Conservation (phyloP, 2,888 invertebrate genomes). For the Iselma pallidipennis region DNA sequence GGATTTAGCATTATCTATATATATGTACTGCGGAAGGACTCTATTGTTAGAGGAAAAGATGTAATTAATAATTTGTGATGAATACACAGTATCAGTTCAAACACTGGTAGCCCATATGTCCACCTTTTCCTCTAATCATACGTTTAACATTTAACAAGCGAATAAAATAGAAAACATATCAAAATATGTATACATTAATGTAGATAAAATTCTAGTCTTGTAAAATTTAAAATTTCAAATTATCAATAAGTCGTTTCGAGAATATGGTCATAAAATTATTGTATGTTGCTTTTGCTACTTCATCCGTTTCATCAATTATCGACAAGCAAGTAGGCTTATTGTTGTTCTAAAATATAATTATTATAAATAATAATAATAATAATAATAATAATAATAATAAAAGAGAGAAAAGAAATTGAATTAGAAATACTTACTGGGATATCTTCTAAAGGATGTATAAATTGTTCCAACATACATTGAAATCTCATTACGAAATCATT, state of each 20-base stretch:
- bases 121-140: no score
- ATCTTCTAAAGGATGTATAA: neutral
- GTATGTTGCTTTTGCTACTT: neutral
- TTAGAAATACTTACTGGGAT: neutral
- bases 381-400: no score
- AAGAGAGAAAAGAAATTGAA: neutral
- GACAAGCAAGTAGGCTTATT: neutral
- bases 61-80: no score
- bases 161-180: no score
- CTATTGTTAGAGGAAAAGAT: no score
- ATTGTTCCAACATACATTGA: neutral
- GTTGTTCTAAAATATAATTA: neutral
- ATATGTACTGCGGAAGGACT: no score
- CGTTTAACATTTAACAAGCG: no score
- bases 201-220: no score
- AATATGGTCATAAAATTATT: neutral
- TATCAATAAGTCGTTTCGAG: neutral
- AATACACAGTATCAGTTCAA: no score
- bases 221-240: neutral
- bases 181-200: no score
- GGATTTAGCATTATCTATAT: no score
- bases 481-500: neutral
- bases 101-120: no score
- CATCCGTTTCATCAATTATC: neutral
- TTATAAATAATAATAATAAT: neutral